phyloP scores from a whole-genome alignment of 35 echinoderm and acorn worm genomes.

The Diadema setosum region DNA sequence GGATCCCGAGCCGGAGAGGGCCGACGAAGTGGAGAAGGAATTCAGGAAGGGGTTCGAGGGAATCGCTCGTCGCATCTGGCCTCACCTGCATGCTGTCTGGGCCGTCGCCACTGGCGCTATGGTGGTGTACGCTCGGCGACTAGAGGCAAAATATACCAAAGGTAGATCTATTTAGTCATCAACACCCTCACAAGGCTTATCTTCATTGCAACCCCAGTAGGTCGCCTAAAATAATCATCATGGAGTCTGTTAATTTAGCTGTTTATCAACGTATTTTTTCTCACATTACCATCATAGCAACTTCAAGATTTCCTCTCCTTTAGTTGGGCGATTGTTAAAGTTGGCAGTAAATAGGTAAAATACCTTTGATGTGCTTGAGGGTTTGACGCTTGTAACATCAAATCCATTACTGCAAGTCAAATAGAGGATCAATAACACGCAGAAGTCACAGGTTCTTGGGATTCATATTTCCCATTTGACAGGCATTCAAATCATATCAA shows the following conservation, averaged over 20 bases:
- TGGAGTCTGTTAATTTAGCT: too few species aligned
- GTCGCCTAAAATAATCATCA: too few species aligned
- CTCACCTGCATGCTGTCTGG: constrained; percentile 5
- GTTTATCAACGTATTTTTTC: too few species aligned
- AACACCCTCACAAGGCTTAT: too few species aligned
- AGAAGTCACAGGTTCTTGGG: too few species aligned
- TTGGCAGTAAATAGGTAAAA: not conserved
- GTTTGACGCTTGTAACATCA: not conserved
- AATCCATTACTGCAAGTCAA: not conserved
- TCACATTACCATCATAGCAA: too few species aligned
- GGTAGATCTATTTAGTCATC: too few species aligned
- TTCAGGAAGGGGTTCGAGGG: constrained; percentile 67
- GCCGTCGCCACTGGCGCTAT: not conserved
- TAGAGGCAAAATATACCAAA: constrained; percentile 36
- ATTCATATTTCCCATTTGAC: too few species aligned
- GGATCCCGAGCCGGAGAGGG: constrained; percentile 16
- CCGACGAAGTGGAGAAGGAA: constrained; percentile 45
- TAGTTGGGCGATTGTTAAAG: not conserved
- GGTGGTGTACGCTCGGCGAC: constrained; percentile 10
- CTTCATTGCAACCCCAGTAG: too few species aligned
- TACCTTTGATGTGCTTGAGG: not conserved
- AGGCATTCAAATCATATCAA: not conserved
- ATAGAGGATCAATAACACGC: too few species aligned
- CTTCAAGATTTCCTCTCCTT: too few species aligned
- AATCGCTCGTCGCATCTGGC: constrained; percentile 66